phyloP scores from a whole-genome alignment of 2,113 vertebrate species.

The Thomomys bottae region DNA sequence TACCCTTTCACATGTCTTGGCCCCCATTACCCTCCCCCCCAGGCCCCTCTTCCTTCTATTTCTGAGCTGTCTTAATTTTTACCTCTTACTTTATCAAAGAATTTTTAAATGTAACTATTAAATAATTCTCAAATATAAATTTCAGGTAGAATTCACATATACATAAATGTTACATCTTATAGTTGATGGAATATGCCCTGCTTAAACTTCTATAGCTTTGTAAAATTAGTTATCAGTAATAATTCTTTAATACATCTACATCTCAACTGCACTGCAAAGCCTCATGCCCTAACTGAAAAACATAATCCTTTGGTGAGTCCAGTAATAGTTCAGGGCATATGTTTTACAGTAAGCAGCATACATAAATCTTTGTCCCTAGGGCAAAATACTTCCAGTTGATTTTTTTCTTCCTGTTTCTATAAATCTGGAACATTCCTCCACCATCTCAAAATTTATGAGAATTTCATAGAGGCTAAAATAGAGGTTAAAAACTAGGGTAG shows the following conservation, averaged over 20 bases:
- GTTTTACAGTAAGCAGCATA: conserved; percentile 37
- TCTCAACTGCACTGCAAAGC: conserved; percentile 26
- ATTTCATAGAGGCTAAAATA: conserved; percentile 15
- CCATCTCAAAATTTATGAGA: conserved; percentile 57
- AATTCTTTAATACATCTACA: conserved; percentile 28
- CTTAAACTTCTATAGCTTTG: conserved; percentile 7
- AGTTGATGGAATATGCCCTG: background rate
- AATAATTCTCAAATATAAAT: conserved; percentile 41
- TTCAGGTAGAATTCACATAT: background rate
- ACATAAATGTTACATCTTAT: background rate
- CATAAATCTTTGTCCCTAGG: conserved; percentile 41
- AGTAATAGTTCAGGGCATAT: conserved; percentile 11
- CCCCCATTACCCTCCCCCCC: no score
- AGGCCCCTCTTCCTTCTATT: background rate
- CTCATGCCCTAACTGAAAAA: background rate
- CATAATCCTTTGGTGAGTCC: conserved; percentile 22
- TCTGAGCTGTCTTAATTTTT: no score
- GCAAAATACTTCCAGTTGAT: conserved; percentile 48
- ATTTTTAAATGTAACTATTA: background rate
- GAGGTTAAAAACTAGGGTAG: conserved; percentile 6
- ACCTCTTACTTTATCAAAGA: background rate
- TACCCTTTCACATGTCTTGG: no score
- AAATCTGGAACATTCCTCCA: conserved; percentile 36
- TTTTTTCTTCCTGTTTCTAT: conserved; percentile 34
- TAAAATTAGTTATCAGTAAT: conserved; percentile 25